Conservation (phyloP, 2,797 vertebrate species). For the Prionace glauca region DNA sequence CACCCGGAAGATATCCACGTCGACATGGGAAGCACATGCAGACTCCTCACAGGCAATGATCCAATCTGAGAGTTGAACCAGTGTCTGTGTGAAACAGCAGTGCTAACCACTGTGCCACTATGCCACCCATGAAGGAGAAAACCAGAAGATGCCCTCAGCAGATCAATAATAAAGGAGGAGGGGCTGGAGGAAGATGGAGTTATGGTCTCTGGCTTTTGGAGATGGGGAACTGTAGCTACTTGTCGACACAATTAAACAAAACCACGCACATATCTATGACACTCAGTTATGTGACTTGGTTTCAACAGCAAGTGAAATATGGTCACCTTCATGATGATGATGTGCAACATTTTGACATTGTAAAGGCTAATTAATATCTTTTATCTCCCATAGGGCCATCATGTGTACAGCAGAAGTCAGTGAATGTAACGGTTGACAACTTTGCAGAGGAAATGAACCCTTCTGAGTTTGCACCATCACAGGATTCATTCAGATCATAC, state of each 20-base stretch:
- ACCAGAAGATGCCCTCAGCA: background rate
- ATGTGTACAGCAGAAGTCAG: background rate
- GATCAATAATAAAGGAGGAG: background rate
- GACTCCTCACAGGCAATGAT: too few relatives aligned
- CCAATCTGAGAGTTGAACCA: too few relatives aligned
- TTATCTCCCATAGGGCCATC: background rate
- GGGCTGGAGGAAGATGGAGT: background rate
- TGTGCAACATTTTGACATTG: background rate
- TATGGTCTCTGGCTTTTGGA: background rate
- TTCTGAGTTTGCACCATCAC: background rate
- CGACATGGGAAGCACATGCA: too few relatives aligned
- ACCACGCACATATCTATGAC: background rate
- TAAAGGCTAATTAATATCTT: background rate
- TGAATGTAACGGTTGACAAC: background rate
- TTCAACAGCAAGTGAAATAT: background rate
- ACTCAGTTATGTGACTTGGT: background rate
- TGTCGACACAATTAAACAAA: background rate
- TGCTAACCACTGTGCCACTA: too few relatives aligned
- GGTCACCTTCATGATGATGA: background rate
- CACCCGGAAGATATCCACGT: too few relatives aligned
- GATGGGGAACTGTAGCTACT: background rate
- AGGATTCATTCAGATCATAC: background rate
- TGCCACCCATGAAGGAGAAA: too few relatives aligned
- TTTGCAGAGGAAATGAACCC: background rate
- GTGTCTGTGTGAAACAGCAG: too few relatives aligned